Percentiles rank a stretch among this genome's conserved stretches.
Conservation (phyloP, 2,797 vertebrate genomes). For the Myioborus melanocephalus region DNA sequence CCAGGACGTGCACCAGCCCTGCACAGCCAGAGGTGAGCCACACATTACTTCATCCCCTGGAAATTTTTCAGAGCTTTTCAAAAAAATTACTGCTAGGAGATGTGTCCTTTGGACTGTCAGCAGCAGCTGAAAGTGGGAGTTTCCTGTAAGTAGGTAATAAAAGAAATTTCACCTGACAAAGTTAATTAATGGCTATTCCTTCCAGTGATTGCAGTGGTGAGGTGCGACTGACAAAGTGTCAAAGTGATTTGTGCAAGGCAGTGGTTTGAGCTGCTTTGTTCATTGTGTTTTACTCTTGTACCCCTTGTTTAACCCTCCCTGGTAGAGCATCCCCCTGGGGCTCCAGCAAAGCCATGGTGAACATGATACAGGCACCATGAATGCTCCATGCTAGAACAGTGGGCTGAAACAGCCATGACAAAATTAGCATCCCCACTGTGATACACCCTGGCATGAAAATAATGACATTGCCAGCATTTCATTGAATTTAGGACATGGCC, state of each 20-base stretch:
- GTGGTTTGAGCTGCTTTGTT: background rate
- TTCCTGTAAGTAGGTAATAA: background rate
- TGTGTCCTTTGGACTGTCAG: background rate
- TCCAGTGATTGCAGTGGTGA: fast-evolving
- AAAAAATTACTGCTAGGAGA: background rate
- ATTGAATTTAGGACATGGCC: background rate
- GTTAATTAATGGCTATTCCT: background rate
- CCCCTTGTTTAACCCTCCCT: background rate
- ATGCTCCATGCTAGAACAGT: background rate
- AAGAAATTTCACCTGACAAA: background rate
- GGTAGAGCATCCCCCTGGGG: background rate
- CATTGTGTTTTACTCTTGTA: fast-evolving
- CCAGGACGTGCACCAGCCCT: fast-evolving
- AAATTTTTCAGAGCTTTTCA: background rate
- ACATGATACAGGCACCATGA: fast-evolving
- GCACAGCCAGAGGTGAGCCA: background rate
- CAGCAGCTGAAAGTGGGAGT: background rate
- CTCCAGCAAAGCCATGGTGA: background rate
- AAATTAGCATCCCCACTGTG: background rate
- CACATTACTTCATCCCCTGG: fast-evolving
- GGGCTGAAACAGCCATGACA: background rate
- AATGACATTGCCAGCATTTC: background rate
- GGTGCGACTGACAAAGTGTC: background rate
- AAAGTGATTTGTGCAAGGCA: background rate
- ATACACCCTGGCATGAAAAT: background rate